Base-by-base conservation (phyloP, 2,113 vertebrate genomes). In the Galbula dea region DNA sequence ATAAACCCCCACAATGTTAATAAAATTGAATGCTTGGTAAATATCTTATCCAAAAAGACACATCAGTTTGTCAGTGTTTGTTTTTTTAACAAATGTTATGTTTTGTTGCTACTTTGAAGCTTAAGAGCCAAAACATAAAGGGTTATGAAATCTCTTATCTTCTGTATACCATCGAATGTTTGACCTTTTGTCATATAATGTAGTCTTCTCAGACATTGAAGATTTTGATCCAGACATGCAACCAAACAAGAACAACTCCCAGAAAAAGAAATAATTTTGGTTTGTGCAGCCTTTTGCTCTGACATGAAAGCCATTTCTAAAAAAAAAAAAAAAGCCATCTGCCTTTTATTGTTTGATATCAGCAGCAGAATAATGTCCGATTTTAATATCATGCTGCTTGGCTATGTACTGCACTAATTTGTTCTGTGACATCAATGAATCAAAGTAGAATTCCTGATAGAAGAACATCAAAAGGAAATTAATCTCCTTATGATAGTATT, bases 391-490 rank as follows among this genome's bases (percentile, higher is more conserved):
- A 45, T 52, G 68, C 77, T 94, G 88, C 92, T 95, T 94, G 79
- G 55, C 94, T 84, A 66, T 81, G 82, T 95, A 88, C 54, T 36
- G 89, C 76, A 58, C 90, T 96, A 94, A 97, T 97, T 94, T 96
- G 78, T 95, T 95, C 94, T 89, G 67, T 83, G 90, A 86, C 97
- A 97, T 97, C 93, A 91, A 62, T 95, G 95, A 97, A 96, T 97
- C 91, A 96, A 92, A 96, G 88, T 82, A 79, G 88, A 96, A 90
- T 75, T 92, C 78, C 79, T 94, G 90, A 91, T 93, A 96, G 94
- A 94, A 89, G 77, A 91, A 75, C 90, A 88, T 94, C 81, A 74
- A 79, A 91, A 95, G 91, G 95, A 96, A 96, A 95, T 96, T 95
- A 96, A 91, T 93, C 90, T 86, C 76, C 45, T 66, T 88, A 52